Base-by-base conservation (phyloP, 2,113 vertebrate species). In the Gallinago undulata region DNA sequence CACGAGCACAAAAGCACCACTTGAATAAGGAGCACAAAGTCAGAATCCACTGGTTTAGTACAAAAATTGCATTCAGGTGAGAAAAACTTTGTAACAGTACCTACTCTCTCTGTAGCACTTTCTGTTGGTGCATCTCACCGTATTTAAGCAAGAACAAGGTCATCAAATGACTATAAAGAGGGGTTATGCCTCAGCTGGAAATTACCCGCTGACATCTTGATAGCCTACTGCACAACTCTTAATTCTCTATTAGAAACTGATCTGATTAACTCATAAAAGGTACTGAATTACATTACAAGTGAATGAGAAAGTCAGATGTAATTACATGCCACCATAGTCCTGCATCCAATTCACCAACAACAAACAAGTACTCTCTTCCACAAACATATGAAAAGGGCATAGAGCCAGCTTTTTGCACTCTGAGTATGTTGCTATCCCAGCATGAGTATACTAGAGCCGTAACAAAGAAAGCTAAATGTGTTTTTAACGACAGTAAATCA, bases 371-470 rank as follows among this genome's bases (percentile, higher is more conserved):
- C 13, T 72, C 31, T 67, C 60, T 60, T 41, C 53, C 41, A 51
- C 21, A 80, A 75, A 47, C 27, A 24, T 4, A 35, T 7, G 47
- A 51, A 64, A 78, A 69, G 28, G 18, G 50, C 43, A 77, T 2
- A 50, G 35, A 81, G 63, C 11, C 31, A 59, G 7, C 5, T 59
- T 77, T 83, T 22, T 74, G n/a, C 25, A 69, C 47, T 68, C 39
- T 3, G 89, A 76, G 45, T 30, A 51, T 11, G 25, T 1, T 63
- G 69, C 28, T 57, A 69, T 16, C 33, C 37, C 82, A 90, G 21
- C 35, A 63, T 0, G 0, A 75, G 27, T 3, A 19, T 0, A 85
- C 33, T 13, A 43, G 41, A 76, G 48, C 16, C 13, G 0, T 59
- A 87, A 82, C 24, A 84, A 56, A 72, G 43, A 23, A 75, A 82